Conservation (phyloP, 2,113 vertebrate species). For the Suncus etruscus region DNA sequence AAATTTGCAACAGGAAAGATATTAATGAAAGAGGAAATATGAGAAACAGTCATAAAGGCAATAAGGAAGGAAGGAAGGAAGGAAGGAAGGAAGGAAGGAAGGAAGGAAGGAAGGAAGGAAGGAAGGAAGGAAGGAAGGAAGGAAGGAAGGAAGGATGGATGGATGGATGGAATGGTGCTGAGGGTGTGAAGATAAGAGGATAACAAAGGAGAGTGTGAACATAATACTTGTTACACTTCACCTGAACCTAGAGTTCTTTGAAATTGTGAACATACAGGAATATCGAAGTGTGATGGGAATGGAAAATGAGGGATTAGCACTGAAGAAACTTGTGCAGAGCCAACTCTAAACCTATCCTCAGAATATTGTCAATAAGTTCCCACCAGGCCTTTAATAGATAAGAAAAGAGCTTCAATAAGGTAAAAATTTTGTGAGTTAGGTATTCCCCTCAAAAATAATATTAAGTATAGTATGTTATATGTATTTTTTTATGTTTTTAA, state of each 20-base stretch:
- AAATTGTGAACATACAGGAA: neutral
- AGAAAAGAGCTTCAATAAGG: neutral
- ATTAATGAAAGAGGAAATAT: too few species aligned
- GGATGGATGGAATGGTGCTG: neutral
- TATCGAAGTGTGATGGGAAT: too few species aligned
- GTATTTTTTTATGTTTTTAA: neutral
- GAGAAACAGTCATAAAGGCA: too few species aligned
- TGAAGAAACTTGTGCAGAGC: neutral
- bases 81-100: neutral
- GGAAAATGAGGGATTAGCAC: neutral
- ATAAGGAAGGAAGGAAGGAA: neutral
- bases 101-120: conserved; percentile 9
- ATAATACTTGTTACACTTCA: neutral
- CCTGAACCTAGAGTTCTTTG: neutral
- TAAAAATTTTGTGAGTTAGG: neutral
- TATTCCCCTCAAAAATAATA: neutral
- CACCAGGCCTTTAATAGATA: neutral
- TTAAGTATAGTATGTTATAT: neutral
- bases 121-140: neutral
- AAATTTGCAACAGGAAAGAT: neutral
- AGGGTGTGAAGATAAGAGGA: neutral
- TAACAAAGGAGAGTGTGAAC: neutral
- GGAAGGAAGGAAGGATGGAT: neutral
- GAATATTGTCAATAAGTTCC: neutral
- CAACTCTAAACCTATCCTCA: neutral